Evolutionary conservation across 2,113 vertebrate genomes (phyloP), one percentile per base, ranked within the genome.

Genomic region (Platichthys flesus): DNA sequence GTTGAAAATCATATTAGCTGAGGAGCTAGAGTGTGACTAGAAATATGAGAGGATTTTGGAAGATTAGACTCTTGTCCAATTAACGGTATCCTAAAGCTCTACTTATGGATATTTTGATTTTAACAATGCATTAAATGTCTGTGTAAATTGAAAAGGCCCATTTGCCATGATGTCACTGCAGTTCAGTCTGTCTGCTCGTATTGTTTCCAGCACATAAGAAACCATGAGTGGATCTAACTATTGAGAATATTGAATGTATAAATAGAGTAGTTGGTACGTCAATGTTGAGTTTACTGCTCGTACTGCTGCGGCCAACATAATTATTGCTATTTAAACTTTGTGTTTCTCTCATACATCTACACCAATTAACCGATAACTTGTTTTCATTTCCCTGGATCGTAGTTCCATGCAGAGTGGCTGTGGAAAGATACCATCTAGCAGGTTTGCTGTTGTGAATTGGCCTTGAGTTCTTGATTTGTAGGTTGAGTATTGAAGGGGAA

Each of bases 21-120:
- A 81, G 31, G 67, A 67, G 51, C 42, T 18, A 18, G 18, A 55
- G 15, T n/a, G n/a, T 37, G 52, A 76, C 16, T 20, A 42, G 5
- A 18, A 57, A 62, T 21, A 24, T 45, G 6, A 31, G 62, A 60
- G 8, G 23, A 28, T 60, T 59, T 67, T 55, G 15, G 6, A 31
- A 59, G 37, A 47, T 61, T 37, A 66, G 23, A 24, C 28, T 3
- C 3, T 4, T 13, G 58, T 28, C 58, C 49, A 62, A 15, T 52
- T 52, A 26, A 21, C 21, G n/a, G 2, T 64, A 15, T 42, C 40
- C 10, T 42, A 42, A 42, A 42, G 40, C 3, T 26, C 40, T 47
- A 18, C n/a, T 54, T 54, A 47, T 47, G 20, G 47, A 66, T 58
- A 24, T 35, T 31, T 40, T 62, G 6, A 54, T 42, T 56, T 49